These are phyloP conservation scores for Ciconia nigra DNA, from an alignment of 2,797 vertebrate genomes.

Conservation along the genomic window DNA sequence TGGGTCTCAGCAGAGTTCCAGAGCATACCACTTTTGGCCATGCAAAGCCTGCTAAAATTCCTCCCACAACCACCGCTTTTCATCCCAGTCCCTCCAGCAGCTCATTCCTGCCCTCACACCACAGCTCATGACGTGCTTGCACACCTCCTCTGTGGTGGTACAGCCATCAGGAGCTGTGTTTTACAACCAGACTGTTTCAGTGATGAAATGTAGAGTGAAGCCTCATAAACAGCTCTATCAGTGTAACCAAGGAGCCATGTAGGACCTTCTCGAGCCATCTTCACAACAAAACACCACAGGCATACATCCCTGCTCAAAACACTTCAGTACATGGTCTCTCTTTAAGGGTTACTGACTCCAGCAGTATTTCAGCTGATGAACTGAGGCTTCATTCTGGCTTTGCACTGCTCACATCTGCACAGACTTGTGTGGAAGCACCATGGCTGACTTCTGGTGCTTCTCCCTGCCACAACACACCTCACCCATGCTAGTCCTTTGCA, in stretches of 20 bases:
- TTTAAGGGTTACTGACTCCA: background rate
- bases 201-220: background rate
- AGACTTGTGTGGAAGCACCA: background rate
- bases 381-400: background rate
- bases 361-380: background rate
- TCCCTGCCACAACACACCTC: background rate
- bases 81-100: background rate
- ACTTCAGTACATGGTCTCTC: rapidly evolving
- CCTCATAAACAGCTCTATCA: background rate
- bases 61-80: background rate
- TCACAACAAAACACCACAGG: background rate
- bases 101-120: background rate
- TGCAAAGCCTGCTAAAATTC: background rate
- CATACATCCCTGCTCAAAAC: background rate
- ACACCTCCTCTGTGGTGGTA: background rate
- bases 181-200: background rate
- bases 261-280: rapidly evolving
- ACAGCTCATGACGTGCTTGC: rapidly evolving
- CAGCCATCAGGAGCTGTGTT: background rate
- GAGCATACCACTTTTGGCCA: background rate
- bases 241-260: background rate
- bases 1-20: background rate
- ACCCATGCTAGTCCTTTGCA: background rate
- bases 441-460: background rate
- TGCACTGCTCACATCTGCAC: background rate